Percentiles rank a stretch among this genome's conserved stretches.
These are phyloP conservation scores for Anneissia japonica DNA, from an alignment of 35 echinoderm and acorn worm species.

Conservation along the genomic window DNA sequence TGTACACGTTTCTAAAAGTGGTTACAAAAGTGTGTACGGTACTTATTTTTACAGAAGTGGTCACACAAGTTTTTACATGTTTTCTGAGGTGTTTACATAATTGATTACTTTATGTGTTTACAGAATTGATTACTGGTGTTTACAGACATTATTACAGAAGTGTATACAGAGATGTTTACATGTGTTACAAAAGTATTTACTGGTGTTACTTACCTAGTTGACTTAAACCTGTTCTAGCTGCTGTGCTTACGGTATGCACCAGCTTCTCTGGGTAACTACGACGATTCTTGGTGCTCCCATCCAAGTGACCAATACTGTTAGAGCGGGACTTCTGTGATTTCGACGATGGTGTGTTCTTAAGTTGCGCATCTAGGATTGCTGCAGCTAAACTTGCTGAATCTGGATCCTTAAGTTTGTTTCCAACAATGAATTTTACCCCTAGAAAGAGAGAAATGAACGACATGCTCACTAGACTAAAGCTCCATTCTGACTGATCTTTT, in stretches of 20 bases:
- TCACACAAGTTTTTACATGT: no score
- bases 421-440: background rate
- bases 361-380: background rate
- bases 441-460: background rate
- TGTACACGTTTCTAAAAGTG: no score
- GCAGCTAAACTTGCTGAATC: background rate
- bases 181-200: no score
- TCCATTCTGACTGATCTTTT: no score
- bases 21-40: no score
- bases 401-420: background rate
- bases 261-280: background rate
- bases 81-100: no score
- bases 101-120: no score
- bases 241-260: background rate
- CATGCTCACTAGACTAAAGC: no score
- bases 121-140: no score
- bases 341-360: background rate
- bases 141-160: no score
- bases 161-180: no score
- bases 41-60: no score
- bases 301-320: background rate
- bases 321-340: background rate
- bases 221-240: background rate
- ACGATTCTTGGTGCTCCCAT: background rate
- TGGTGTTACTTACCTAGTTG: background rate